Evolutionary conservation across 2,113 vertebrate species (phyloP).

Genomic region (Murina feae): DNA sequence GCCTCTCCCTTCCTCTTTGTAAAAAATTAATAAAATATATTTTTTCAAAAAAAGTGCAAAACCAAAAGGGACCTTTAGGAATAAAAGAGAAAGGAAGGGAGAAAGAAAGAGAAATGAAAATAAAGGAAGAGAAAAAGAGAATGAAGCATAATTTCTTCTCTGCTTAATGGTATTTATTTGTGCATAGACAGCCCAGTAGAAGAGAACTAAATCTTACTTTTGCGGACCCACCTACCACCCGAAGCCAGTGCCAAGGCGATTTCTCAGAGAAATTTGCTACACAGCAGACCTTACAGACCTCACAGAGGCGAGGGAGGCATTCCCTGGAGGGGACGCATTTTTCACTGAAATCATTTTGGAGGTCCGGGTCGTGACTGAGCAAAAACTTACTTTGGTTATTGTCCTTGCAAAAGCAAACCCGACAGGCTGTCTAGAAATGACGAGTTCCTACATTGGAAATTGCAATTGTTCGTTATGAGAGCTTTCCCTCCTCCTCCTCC

Average conservation of each 20-base stretch:
- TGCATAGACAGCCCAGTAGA: not conserved
- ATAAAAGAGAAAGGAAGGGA: too few species aligned
- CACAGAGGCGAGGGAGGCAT: constrained; percentile 23
- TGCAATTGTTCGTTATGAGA: constrained; percentile 45
- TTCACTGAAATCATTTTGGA: constrained; percentile 66
- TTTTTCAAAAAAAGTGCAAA: too few species aligned
- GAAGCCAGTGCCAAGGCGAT: not conserved
- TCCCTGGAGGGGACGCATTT: constrained; percentile 65
- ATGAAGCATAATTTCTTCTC: not conserved
- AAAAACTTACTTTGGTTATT: constrained; percentile 72
- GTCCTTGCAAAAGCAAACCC: constrained; percentile 67
- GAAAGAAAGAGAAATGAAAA: not conserved
- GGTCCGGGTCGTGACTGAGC: constrained; percentile 49
- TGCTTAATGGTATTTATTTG: not conserved
- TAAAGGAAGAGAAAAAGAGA: not conserved
- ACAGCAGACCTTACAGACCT: not conserved
- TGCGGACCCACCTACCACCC: not conserved
- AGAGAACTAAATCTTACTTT: not conserved
- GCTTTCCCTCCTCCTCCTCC: constrained; percentile 37
- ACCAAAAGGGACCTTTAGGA: too few species aligned
- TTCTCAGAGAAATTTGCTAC: not conserved
- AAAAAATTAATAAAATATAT: too few species aligned
- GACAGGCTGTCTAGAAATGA: constrained; percentile 59
- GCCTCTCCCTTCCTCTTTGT: too few species aligned
- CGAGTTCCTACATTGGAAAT: constrained; percentile 56